Evolutionary conservation across 1,140 invertebrate genomes (phyloP), one percentile per base, ranked within the genome.

Genomic region (Meloidogyne exigua): DNA sequence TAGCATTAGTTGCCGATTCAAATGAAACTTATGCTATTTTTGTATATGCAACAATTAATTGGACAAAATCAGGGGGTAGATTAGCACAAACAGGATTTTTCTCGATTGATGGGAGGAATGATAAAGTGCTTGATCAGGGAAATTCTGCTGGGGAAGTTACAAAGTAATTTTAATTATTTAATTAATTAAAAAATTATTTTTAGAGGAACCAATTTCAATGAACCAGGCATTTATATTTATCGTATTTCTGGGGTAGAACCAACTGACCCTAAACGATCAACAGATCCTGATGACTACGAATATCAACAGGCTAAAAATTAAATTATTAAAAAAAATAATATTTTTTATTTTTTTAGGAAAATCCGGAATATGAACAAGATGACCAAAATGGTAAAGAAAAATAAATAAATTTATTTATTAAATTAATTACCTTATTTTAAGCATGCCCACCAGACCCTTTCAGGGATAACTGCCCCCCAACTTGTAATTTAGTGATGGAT

Each of bases 21-120:
- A 70, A 73, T n/a, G 68, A 80, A 15, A 75, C 77, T 12, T 79
- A 81, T 68, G 77, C 77, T n/a, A 63, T 79, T 23, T 72, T 79
- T 36, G 67, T 80, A 32, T 79, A 76, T 75, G 44, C 49, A 25
- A 71, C 26, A n/a, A 80, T 79, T 26, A 65, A 64, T 10, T 79
- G 77, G 77, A 39, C 65, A 25, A 21, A 69, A 72, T 44, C 62
- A 21, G 57, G 44, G 13, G 44, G 39, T 18, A 28, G 39, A n/a
- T 76, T 72, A 28, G 79, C 79, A 9, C 79, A 80, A 57, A 69
- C 80, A 25, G 79, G 79, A 28, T 80, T 80, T 66, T 80, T 77
- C 28, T 82, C 72, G 23, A 44, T 62, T 28, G 79, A 80, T 68
- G 79, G 79, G 11, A n/a, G 80, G 21, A 78, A 49, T 63, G 80